Percentiles rank a stretch among this genome's conserved stretches.
phyloP scores from a whole-genome alignment of 1,140 invertebrate genomes.

The Globodera ellingtonae region DNA sequence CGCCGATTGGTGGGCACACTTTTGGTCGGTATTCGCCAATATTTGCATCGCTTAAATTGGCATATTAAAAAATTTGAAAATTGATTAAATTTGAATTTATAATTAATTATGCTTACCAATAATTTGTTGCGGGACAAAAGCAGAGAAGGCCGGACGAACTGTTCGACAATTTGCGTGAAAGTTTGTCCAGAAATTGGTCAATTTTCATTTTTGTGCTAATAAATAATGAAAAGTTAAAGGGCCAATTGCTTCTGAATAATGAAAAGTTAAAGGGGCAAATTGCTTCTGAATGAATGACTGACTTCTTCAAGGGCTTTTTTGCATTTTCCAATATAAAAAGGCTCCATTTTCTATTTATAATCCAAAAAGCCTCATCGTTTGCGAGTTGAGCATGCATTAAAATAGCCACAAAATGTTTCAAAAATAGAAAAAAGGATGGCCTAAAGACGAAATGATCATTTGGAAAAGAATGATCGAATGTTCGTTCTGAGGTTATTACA shows the following conservation, averaged over 20 bases:
- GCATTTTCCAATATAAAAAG: too few relatives aligned
- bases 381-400: too few relatives aligned
- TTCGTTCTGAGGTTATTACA: too few relatives aligned
- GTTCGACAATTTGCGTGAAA: not conserved
- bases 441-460: too few relatives aligned
- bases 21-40: too few relatives aligned
- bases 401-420: too few relatives aligned
- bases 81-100: not conserved
- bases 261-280: not conserved
- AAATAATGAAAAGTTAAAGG: not conserved
- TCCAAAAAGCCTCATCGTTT: too few relatives aligned
- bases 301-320: too few relatives aligned
- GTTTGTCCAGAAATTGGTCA: not conserved
- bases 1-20: not conserved
- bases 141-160: not conserved
- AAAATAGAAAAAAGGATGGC: too few relatives aligned
- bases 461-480: too few relatives aligned
- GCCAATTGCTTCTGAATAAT: not conserved
- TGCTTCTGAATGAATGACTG: not conserved
- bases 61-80: not conserved
- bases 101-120: not conserved
- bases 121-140: constrained; percentile 1
- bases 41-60: too few relatives aligned
- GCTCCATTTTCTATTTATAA: too few relatives aligned
- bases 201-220: not conserved